phyloP scores from a whole-genome alignment of 2,113 vertebrate species.

The Bombycilla garrulus region DNA sequence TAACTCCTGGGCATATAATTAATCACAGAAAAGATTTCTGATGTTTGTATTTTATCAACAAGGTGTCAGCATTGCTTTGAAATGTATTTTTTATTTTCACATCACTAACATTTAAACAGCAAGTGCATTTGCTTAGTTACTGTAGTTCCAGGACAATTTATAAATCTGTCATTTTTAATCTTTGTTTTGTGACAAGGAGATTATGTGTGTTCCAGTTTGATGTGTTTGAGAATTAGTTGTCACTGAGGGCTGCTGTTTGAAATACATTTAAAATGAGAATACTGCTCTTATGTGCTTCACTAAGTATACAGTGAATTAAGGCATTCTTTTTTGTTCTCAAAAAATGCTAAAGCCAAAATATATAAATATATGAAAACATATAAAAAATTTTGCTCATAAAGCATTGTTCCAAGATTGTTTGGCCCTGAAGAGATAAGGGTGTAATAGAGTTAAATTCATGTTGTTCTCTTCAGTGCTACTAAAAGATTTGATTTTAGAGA shows the following conservation, averaged over 20 bases:
- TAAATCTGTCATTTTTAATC: slow-evolving; percentile 13
- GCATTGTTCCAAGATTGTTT: neutral
- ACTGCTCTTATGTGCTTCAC: neutral
- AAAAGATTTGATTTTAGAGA: neutral
- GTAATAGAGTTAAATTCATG: neutral
- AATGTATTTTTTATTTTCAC: neutral
- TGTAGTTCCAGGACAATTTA: slow-evolving; percentile 1
- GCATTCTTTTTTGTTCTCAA: neutral
- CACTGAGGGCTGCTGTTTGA: neutral
- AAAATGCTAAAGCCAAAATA: neutral
- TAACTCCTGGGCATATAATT: neutral
- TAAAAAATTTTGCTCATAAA: neutral
- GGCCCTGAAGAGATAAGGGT: neutral
- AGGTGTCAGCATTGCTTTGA: neutral
- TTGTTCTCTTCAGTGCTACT: neutral
- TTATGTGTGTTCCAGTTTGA: slow-evolving; percentile 4
- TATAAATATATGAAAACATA: too few relatives aligned
- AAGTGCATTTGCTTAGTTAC: slow-evolving; percentile 18
- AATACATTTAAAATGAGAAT: neutral
- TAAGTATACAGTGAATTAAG: neutral
- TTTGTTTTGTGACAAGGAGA: slow-evolving; percentile 27
- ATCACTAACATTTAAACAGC: neutral
- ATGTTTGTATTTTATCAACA: neutral
- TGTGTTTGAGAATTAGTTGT: slow-evolving; percentile 27
- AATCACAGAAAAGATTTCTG: neutral